Percentiles rank a stretch among this genome's conserved stretches.
phyloP scores from a whole-genome alignment of 2,797 vertebrate genomes.

The Enteromius anoplus region DNA sequence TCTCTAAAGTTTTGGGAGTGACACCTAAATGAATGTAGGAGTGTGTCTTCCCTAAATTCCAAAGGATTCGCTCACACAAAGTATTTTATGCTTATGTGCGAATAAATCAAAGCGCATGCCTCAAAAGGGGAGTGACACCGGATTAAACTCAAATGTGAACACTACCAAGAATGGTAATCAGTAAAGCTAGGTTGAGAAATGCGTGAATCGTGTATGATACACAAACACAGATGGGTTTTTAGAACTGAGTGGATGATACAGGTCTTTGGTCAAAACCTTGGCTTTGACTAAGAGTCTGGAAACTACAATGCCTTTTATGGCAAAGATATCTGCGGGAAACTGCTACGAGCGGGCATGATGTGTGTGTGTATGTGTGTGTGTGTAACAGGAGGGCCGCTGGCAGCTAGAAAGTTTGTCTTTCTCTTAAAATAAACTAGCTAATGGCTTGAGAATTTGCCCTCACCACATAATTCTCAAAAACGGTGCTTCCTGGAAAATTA shows the following conservation, averaged over 20 bases:
- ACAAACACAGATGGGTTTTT: conserved; percentile 16
- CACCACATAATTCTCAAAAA: conserved; percentile 64
- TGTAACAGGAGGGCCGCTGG: conserved; percentile 64
- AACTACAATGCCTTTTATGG: conserved; percentile 78
- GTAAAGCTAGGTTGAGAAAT: background rate
- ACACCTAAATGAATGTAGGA: background rate
- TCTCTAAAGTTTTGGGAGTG: background rate
- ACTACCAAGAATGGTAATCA: background rate
- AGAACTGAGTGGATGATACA: conserved; percentile 25
- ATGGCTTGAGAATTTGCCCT: conserved; percentile 69
- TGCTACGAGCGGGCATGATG: conserved; percentile 64
- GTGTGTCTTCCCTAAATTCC: background rate
- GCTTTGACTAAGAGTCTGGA: conserved; percentile 64
- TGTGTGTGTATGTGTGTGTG: conserved; percentile 9
- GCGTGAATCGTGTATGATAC: background rate
- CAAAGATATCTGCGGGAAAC: conserved; percentile 69
- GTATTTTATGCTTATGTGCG: background rate
- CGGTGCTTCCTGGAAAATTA: conserved; percentile 49
- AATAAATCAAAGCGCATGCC: background rate
- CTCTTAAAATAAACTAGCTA: conserved; percentile 72
- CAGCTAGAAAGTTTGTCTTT: conserved; percentile 71
- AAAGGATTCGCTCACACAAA: background rate
- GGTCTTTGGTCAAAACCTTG: conserved; percentile 48
- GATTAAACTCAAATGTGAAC: conserved; percentile 29
- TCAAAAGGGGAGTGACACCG: background rate